Base-by-base conservation (phyloP, 2,888 invertebrate genomes). In the Nephrotoma flavescens region DNA sequence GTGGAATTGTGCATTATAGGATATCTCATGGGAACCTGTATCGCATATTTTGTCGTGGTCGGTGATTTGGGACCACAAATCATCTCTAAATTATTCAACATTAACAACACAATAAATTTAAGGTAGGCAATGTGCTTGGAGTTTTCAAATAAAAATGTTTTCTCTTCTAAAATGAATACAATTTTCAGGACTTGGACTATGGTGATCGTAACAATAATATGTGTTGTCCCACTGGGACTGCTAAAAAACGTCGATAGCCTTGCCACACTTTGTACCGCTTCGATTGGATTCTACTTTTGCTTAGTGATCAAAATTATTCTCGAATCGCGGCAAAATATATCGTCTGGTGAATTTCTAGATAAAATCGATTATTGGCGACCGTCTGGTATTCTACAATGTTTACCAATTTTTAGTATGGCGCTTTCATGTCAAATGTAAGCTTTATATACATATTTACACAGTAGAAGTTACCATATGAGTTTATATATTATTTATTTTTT, bases 21-120 rank as follows among this genome's bases (percentile, higher is more conserved):
- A 0, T 97, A 98, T 90, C 93, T 99, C 86, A 93, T 99, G 91
- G 99, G 99, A 9, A 98, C 98, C 0, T 97, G 98, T 89, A 96
- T 99, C 86, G 98, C 99, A 4, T 99, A 97, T 91, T 97, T 98
- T 91, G 98, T 99, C 19, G 97, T 99, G n/a, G 97, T 99, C 88
- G 99, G 99, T 0, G 99, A 99, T 91, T 93, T 99, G 85, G 98
- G 98, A 0, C 99, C 99, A 19, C 96, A 96, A 89, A 97, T 99
- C 87, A 93, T 98, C 19, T 94, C 96, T 0, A 96, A 97, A 91
- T 92, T 96, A 89, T 94, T 97, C 86, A 93, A 94, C 86, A 92
- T 96, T 44, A 94, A 94, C 89, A 95, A 95, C 87, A 94, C 94
- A 88, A 93, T 94, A 89, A 94, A 94, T 87, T 91, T 95, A 31